phyloP scores from a whole-genome alignment of 2,888 invertebrate species.

The Eumacrocentrus americanus region DNA sequence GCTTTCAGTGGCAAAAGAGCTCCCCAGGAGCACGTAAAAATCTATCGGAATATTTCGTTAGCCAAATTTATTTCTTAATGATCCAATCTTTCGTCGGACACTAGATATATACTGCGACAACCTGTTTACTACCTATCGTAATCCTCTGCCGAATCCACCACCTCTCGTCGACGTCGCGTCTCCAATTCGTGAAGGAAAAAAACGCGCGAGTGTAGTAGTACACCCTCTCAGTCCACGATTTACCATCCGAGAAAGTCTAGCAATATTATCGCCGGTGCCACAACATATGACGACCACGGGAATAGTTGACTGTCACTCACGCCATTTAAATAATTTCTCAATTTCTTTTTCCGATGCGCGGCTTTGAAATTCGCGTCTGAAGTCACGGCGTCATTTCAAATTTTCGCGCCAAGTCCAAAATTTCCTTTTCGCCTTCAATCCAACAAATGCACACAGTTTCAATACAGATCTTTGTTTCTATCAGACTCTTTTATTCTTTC shows the following conservation, averaged over 20 bases:
- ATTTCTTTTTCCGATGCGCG: no score
- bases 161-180: constrained; percentile 25
- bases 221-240: constrained; percentile 42
- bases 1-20: background rate
- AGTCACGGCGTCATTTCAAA: constrained; percentile 24
- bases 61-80: no score
- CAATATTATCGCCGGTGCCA: constrained; percentile 12
- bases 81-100: no score
- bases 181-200: background rate
- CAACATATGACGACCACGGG: background rate
- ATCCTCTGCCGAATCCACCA: no score
- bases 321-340: no score
- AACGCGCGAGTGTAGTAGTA: constrained; percentile 1
- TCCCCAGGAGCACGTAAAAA: background rate
- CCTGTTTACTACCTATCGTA: no score
- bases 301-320: no score
- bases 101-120: no score
- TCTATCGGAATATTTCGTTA: no score
- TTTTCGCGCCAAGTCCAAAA: constrained; percentile 23
- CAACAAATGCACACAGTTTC: background rate
- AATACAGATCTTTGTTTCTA: no score
- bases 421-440: background rate
- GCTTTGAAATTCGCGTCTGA: constrained; percentile 23
- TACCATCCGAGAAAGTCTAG: constrained; percentile 48
- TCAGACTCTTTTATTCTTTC: no score